Evolutionary conservation across 2,888 invertebrate species (phyloP), one percentile per base, ranked within the genome.

Genomic region (Zygothrica quintamaculata): DNA sequence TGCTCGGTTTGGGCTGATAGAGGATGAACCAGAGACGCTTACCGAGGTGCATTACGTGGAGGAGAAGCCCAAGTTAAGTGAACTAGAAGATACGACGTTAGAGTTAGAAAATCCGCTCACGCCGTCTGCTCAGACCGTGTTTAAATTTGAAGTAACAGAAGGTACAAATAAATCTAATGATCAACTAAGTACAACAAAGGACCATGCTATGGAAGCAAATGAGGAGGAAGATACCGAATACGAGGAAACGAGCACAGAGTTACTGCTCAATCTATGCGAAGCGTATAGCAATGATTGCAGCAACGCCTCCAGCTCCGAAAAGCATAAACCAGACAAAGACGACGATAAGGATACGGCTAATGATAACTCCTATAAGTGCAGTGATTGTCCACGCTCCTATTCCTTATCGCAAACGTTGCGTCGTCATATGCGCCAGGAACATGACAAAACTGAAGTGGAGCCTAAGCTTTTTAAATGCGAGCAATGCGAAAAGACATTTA

Each of bases 61-160:
- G 31, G 69, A 77, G 53, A 76, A 88, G 33, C 75, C 74, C 0
- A 79, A 87, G 43, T 12, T 81, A 3, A 65, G 40, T 13, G 65
- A 65, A 4, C 33, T 64, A 3, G 76, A 77, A 2, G 78, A 79
- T n/a, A 16, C 61, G 47, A 15, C 60, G 18, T 50, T 67, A 1
- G 82, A 84, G 51, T 33, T 70, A 47, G 69, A 76, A 43, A 79
- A 82, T 56, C 81, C 84, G 22, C 66, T 84, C 13, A 75, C 74
- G 51, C 72, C 67, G 34, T 43, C 44, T 11, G 6, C 12, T 1
- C 25, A 13, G 18, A 56, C 31, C 1, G 52, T 9, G 43, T 33
- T 34, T 34, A 60, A 26, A 47, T 42, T 34, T 33, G 39, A 47
- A 18, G 39, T 15, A n/a, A 25, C 3, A 6, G 42, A 59, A 3